Percentiles rank a stretch among this genome's conserved stretches.
Evolutionary conservation across 2,113 vertebrate genomes (phyloP).

Genomic region (Polypterus senegalus): DNA sequence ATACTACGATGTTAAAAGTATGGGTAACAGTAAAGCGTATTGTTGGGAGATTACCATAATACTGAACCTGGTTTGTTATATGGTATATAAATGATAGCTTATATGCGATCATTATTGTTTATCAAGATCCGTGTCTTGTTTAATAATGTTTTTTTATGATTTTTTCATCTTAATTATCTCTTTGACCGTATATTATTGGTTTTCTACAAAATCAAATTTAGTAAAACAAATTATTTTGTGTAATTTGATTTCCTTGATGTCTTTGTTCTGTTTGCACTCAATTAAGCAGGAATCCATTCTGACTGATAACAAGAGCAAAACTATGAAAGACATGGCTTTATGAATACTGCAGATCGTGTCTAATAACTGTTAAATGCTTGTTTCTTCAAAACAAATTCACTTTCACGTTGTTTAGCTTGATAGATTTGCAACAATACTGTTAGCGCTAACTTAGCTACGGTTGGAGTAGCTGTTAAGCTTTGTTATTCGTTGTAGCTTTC

Average conservation of each 20-base stretch:
- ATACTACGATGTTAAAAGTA: no score
- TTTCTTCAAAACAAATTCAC: conserved; percentile 86
- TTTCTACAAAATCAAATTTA: conserved; percentile 49
- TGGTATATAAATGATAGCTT: no score
- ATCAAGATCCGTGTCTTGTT: conserved; percentile 64
- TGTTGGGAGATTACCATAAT: no score
- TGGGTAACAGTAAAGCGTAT: no score
- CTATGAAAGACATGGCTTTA: conserved; percentile 48
- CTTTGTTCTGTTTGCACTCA: conserved; percentile 78
- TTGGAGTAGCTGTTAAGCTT: conserved; percentile 73
- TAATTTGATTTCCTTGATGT: conserved; percentile 69
- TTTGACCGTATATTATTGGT: conserved; percentile 48
- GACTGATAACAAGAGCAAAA: conserved; percentile 60
- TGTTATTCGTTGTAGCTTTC: conserved; percentile 87
- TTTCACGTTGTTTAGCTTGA: conserved; percentile 74
- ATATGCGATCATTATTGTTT: conserved; percentile 29
- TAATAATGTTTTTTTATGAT: conserved; percentile 35
- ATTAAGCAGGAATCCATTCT: conserved; percentile 84
- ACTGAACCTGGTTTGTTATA: no score
- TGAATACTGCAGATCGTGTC: conserved; percentile 72
- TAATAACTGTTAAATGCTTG: conserved; percentile 81
- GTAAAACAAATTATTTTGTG: conserved; percentile 62
- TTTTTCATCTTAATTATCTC: conserved; percentile 30
- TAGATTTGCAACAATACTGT: conserved; percentile 64
- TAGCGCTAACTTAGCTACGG: conserved; percentile 58